Percentiles rank a stretch among this genome's conserved stretches.
Evolutionary conservation across 2,113 vertebrate species (phyloP).

Genomic region (Alligator sinensis): DNA sequence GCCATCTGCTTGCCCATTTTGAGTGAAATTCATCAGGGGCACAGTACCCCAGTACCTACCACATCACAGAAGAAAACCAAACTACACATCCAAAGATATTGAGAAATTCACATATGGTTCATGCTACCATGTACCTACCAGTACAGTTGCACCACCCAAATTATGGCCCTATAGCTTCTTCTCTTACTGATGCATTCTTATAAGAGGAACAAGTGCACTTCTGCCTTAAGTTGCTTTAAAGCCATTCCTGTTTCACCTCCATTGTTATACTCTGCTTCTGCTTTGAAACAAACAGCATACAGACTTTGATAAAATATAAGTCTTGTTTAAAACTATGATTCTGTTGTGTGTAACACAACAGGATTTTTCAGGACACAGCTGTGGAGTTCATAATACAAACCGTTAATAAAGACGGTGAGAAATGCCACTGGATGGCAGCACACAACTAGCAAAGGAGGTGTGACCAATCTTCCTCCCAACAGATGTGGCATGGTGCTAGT

Average conservation of each 20-base stretch:
- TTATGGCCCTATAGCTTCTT: neutral
- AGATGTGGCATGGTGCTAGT: neutral
- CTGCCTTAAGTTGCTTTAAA: neutral
- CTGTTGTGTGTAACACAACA: neutral
- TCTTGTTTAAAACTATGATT: neutral
- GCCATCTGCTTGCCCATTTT: neutral
- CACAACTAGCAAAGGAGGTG: neutral
- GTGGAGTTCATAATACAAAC: neutral
- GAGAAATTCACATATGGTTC: neutral
- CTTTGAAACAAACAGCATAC: neutral
- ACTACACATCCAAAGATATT: neutral
- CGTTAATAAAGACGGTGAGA: neutral
- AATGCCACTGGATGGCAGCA: neutral
- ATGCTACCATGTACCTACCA: neutral
- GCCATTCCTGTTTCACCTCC: fast-evolving
- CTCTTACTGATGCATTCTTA: neutral
- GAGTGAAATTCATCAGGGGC: neutral
- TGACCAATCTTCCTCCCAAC: neutral
- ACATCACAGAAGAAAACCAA: neutral
- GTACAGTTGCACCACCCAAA: neutral
- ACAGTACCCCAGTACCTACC: neutral
- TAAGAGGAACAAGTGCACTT: neutral
- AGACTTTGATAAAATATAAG: neutral
- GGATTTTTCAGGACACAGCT: neutral
- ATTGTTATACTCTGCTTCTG: neutral